Evolutionary conservation across 2,797 vertebrate species (phyloP).

Genomic region (Diglossa cyanea): DNA sequence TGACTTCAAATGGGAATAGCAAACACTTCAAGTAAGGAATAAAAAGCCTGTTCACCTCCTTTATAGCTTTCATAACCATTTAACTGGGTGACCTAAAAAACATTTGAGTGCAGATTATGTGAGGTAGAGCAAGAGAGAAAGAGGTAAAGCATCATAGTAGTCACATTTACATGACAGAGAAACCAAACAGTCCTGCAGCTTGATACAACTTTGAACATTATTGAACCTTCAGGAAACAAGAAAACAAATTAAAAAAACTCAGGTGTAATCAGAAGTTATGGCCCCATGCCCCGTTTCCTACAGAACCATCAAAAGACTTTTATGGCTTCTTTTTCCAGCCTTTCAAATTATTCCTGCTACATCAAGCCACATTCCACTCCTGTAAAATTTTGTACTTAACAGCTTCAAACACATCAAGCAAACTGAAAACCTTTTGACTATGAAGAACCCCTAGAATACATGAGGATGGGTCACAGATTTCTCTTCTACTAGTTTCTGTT

Average conservation of each 20-base stretch:
- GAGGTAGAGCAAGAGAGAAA: background rate
- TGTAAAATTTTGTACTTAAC: background rate
- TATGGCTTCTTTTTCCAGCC: background rate
- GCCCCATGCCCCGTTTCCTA: background rate
- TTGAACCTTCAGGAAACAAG: background rate
- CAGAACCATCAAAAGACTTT: background rate
- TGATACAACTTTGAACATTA: background rate
- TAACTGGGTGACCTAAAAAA: conserved; percentile 8
- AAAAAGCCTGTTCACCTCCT: conserved; percentile 4
- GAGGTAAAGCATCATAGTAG: background rate
- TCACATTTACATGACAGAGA: background rate
- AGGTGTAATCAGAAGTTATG: background rate
- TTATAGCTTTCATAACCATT: conserved; percentile 15
- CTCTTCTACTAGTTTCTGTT: background rate
- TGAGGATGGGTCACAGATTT: background rate
- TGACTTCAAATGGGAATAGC: background rate
- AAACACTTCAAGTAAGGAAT: conserved; percentile 1
- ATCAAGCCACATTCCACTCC: background rate
- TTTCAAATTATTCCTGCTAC: background rate
- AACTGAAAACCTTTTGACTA: background rate
- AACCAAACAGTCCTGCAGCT: background rate
- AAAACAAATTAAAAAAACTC: background rate
- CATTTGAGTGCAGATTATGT: background rate
- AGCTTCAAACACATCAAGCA: background rate
- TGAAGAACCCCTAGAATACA: background rate